phyloP scores from a whole-genome alignment of 92 coral and sea anemone species.

The Paramuricea clavata region DNA sequence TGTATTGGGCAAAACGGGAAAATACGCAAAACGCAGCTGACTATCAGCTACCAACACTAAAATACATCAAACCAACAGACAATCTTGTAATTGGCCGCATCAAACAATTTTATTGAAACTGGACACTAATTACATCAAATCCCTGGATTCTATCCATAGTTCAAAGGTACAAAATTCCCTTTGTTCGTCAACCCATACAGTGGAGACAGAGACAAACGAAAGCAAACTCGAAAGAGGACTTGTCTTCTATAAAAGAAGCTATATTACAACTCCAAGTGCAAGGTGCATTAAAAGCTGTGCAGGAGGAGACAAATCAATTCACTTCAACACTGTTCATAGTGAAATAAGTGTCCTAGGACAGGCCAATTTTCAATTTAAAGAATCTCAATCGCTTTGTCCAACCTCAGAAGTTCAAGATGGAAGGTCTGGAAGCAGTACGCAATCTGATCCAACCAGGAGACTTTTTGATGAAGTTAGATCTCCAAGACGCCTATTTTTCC shows the following conservation, averaged over 20 bases:
- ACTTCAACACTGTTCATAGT: conserved; percentile 37
- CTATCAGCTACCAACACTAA: conserved; percentile 21
- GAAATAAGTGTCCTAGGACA: conserved; percentile 10
- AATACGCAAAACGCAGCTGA: conserved; percentile 32
- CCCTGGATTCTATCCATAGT: conserved; percentile 28
- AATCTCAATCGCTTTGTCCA: conserved; percentile 36
- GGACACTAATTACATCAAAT: conserved; percentile 24
- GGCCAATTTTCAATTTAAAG: conserved; percentile 52
- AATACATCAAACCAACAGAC: background rate
- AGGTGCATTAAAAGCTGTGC: background rate
- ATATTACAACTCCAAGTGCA: background rate
- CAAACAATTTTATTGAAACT: conserved; percentile 28
- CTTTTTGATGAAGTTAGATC: conserved; percentile 43
- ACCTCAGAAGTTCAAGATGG: conserved; percentile 50
- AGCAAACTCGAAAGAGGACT: conserved; percentile 22
- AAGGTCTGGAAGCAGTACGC: conserved; percentile 46
- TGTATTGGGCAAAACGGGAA: too few species aligned
- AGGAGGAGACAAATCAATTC: conserved; percentile 7
- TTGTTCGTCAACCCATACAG: conserved; percentile 26
- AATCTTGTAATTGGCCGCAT: conserved; percentile 3
- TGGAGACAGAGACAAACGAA: conserved; percentile 35
- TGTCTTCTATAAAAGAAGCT: background rate
- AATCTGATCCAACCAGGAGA: conserved; percentile 27
- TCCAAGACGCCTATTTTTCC: conserved; percentile 30
- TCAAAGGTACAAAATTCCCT: conserved; percentile 24